Percentiles rank a stretch among this genome's conserved stretches.
phyloP scores from a whole-genome alignment of 64 coral and sea anemone species.

The Platygyra sinensis region DNA sequence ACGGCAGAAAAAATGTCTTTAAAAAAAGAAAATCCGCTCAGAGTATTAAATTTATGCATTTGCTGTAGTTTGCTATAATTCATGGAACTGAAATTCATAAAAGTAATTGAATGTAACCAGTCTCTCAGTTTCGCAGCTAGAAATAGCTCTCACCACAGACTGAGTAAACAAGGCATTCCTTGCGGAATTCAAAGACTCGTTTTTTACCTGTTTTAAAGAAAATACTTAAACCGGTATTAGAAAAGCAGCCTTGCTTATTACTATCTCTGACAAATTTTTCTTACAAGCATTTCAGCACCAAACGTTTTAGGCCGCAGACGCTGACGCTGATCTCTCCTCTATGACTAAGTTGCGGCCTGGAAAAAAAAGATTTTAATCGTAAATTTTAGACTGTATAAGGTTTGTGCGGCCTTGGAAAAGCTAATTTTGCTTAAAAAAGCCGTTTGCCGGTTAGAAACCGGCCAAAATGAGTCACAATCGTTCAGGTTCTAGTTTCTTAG shows the following conservation, averaged over 20 bases:
- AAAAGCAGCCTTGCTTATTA: neutral
- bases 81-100: neutral
- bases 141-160: neutral
- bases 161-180: neutral
- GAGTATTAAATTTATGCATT: no score
- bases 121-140: neutral
- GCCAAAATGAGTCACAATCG: neutral
- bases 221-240: constrained; percentile 8
- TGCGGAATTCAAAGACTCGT: neutral
- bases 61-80: neutral
- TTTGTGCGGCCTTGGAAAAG: neutral
- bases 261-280: neutral
- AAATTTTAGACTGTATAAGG: neutral
- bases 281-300: neutral
- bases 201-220: neutral
- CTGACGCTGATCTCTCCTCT: neutral
- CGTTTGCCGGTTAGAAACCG: no score
- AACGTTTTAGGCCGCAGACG: neutral
- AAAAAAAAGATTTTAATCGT: neutral
- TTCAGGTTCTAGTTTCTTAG: neutral
- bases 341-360: neutral
- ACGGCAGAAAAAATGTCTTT: no score
- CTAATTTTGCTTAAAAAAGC: neutral
- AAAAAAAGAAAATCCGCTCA: neutral
- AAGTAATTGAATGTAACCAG: neutral